Evolutionary conservation across 2,888 invertebrate genomes (phyloP), one percentile per base, ranked within the genome.

Genomic region (Abscondita cerata): DNA sequence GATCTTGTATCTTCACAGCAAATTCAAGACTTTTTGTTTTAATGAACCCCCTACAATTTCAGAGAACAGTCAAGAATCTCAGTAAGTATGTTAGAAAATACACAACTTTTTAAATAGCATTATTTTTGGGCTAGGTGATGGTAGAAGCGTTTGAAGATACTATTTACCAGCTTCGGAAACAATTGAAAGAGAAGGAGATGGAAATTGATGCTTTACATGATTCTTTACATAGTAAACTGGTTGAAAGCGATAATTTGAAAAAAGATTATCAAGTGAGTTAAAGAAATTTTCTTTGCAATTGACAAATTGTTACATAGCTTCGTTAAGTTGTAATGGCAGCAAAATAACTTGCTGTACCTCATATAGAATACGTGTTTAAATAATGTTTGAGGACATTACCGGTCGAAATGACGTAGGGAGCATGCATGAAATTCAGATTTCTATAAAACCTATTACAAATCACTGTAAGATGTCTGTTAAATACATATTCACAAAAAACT

Each of bases 141-240:
- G 93, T 93, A 73, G 95, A 94, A 62, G 90, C 92, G 0, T 81
- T 95, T 66, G 94, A 95, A 79, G 94, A 95, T 71, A 91, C 91
- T 0, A 90, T 94, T 68, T 88, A 88, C 53, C 87, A 90, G 52
- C 78, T 94, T 8, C 89, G 90, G 73, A 85, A 89, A 78, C 91
- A 93, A 73, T 75, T 94, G 1, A 86, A 87, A 57, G 90, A 91
- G 70, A 90, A 91, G 75, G 92, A 94, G 70, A 84, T 87, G 25
- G 81, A 86, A 0, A 87, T 89, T 59, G 83, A 86, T 75, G 83
- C 84, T 73, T 74, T 89, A 59, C 87, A 89, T 65, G 86, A 85
- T 62, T 82, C 85, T 38, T 67, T 89, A 1, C 82, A 85, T 25
- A 82, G 81, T 41, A 74, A 84, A n/a, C 81, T 83, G 13, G 68